Evolutionary conservation across 2,888 invertebrate genomes (phyloP).

Genomic region (Zhengitettix transpicula): DNA sequence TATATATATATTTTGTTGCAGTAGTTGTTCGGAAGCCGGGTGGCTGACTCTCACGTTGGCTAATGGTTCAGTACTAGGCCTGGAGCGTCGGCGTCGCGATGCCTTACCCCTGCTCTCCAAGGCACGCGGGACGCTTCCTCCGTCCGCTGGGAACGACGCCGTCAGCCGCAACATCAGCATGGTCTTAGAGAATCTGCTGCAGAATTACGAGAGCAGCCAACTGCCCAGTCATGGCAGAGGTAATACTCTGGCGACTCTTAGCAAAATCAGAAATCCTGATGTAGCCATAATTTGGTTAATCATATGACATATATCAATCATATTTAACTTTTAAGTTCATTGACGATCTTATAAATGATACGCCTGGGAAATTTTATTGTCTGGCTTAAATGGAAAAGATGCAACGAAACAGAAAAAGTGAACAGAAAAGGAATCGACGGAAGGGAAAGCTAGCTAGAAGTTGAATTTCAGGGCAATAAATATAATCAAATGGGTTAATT

Average conservation of each 20-base stretch:
- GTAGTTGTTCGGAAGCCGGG: not conserved
- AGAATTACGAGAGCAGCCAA: constrained; percentile 81
- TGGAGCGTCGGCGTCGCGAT: not conserved
- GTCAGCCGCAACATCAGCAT: constrained; percentile 72
- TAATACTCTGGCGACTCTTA: constrained; percentile 20
- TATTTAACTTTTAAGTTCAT: no score
- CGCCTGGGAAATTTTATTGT: no score
- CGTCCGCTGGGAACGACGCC: constrained; percentile 40
- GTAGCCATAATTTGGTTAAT: no score
- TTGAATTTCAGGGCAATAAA: no score
- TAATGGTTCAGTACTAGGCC: not conserved
- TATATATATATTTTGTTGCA: not conserved
- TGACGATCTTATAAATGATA: no score
- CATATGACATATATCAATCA: no score
- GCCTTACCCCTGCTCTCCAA: not conserved
- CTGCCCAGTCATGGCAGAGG: constrained; percentile 79
- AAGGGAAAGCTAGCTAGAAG: no score
- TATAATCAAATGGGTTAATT: no score
- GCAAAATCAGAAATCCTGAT: no score
- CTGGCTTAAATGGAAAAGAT: no score
- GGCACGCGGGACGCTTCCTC: constrained; percentile 18
- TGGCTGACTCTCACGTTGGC: not conserved
- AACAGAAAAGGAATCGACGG: no score
- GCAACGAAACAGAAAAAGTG: not conserved
- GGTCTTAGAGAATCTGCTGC: constrained; percentile 69